Evolutionary conservation across 2,113 vertebrate species (phyloP), one percentile per base, ranked within the genome.

Genomic region (Centrocercus urophasianus): DNA sequence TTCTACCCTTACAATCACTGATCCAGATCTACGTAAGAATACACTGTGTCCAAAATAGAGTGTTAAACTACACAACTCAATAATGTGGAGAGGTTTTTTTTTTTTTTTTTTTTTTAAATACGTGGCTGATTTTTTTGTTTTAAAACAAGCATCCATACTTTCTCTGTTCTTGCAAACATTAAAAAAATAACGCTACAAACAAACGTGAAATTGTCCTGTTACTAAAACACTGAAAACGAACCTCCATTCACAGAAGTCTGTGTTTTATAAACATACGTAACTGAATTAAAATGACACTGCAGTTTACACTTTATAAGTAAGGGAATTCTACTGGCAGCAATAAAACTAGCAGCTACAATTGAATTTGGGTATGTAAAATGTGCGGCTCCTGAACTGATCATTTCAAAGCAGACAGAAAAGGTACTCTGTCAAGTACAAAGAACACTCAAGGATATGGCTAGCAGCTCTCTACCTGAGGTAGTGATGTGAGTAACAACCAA

Each of bases 21-120:
- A 80, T 81, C 4, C 24, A n/a, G 24, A 78, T 82, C 3, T 56
- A 9, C 45, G 11, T 28, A 50, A 77, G 12, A 8, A 4, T n/a
- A 22, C 0, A 0, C 5, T 30, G 19, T 4, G 19, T n/a, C 34
- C 2, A 2, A 80, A 5, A 17, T 17, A 57, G 67, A 47, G 22
- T 6, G 61, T 43, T 52, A 69, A 65, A 28, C 32, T 56, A 34
- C 21, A 24, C 9, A 56, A 54, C 27, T 64, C 30, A 48, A 15
- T 12, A 22, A 60, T 22, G 21, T 27, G 32, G 34, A 57, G 19
- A 9, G 21, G 4, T 43, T 15, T 9, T 43, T 15, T 8, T 5
- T 43, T 15, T 9, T 43, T 15, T 8, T 43, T 15, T 8, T 43
- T 4, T 42, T 38, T 47, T 59, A 27, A 20, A 45, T 43, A 75